Conservation (phyloP, 2,797 vertebrate species). For the Tapirus indicus region DNA sequence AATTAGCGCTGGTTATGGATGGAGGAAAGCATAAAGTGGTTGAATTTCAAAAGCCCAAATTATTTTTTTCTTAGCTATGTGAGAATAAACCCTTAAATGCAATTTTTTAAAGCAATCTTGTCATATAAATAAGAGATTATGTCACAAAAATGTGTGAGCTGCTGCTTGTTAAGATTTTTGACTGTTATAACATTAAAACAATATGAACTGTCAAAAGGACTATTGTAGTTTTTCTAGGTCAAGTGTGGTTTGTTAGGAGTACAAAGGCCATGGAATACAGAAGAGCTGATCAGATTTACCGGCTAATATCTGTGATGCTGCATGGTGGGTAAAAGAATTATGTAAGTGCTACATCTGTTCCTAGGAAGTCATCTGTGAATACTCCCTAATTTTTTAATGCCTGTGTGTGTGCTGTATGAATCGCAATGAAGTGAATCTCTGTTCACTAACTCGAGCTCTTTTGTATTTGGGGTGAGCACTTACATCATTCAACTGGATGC, state of each 20-base stretch:
- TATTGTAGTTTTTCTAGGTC: background rate
- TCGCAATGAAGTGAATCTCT: background rate
- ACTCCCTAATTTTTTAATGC: slow-evolving; percentile 39
- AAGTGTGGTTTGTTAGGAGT: background rate
- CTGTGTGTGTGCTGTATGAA: background rate
- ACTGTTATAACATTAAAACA: background rate
- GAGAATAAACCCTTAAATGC: background rate
- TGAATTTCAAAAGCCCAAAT: background rate
- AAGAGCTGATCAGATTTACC: background rate
- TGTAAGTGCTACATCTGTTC: background rate
- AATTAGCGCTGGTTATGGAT: background rate
- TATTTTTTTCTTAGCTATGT: slow-evolving; percentile 1
- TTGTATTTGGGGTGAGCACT: background rate
- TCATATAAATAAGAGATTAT: background rate
- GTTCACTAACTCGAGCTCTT: background rate
- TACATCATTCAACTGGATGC: background rate
- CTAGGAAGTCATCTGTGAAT: slow-evolving; percentile 49
- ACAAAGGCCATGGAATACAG: background rate
- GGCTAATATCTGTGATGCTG: background rate
- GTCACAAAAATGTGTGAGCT: background rate
- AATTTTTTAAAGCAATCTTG: background rate
- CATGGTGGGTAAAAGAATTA: background rate
- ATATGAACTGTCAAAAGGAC: background rate
- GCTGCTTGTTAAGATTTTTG: background rate
- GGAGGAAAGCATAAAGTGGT: background rate